A percentile compares a stretch with the other conserved stretches of the same genome.
These are phyloP conservation scores for Furnarius figulus DNA, from an alignment of 2,113 vertebrate species.

Conservation along the genomic window DNA sequence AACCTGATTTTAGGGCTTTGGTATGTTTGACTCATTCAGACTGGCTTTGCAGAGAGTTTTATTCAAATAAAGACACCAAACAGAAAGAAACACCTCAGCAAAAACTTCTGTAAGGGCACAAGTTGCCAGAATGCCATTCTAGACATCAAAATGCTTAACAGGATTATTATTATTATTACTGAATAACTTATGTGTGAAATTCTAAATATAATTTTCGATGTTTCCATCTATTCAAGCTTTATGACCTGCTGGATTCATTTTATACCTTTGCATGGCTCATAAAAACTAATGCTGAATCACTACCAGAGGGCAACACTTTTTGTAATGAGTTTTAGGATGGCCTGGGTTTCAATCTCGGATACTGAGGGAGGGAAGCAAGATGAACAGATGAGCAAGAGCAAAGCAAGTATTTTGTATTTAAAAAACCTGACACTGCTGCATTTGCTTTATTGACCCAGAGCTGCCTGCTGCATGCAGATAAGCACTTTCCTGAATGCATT, in stretches of 20 bases:
- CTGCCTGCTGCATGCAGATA: neutral
- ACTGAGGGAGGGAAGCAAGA: neutral
- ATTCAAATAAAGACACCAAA: neutral
- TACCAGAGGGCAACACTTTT: neutral
- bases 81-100: neutral
- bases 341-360: neutral
- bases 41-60: neutral
- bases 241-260: neutral
- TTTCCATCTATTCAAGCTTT: neutral
- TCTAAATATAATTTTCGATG: neutral
- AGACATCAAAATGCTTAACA: neutral
- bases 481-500: neutral
- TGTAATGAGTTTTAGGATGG: neutral
- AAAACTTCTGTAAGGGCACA: neutral
- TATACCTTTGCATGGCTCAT: neutral
- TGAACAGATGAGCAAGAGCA: neutral
- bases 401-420: neutral
- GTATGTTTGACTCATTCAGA: neutral
- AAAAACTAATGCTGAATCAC: neutral
- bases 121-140: neutral
- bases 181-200: neutral
- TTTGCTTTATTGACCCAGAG: neutral
- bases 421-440: neutral
- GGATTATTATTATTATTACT: neutral
- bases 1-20: neutral